Evolutionary conservation across 1,140 invertebrate species (phyloP), one percentile per base, ranked within the genome.

Genomic region (Dreissena polymorpha): DNA sequence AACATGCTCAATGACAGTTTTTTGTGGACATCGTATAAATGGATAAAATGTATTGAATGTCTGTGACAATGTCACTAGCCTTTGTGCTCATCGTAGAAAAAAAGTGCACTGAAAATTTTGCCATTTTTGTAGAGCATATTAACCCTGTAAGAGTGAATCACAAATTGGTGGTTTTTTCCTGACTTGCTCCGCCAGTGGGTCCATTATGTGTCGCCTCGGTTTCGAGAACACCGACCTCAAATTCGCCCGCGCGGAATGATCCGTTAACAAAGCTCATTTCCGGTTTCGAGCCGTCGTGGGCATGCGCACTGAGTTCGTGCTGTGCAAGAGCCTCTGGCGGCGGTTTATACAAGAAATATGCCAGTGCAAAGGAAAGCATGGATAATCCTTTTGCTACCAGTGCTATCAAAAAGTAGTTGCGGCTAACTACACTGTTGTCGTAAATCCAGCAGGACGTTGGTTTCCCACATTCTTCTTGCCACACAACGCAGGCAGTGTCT

Each of bases 361-460:
- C 84, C 16, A 86, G 23, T 13, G 64, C 21, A 14, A 86, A 77
- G 51, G 72, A 86, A 16, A 76, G 27, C 23, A 83, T 82, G 50
- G 84, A 86, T 6, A 77, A 16, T 13, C 27, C 23, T 21, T 80
- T 81, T 6, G 63, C 67, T 18, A 50, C 67, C 50, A 83, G 55
- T 14, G 67, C 68, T n/a, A 83, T 70, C 5, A 86, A 63, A 81
- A 86, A 86, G 69, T 83, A 77, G 74, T 86, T 86, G 39, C 79
- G 57, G 65, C 78, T 77, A 53, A 86, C 64, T 14, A 65, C 68
- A 51, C 50, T 53, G 50, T 72, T 75, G 64, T 92, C 90, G 74
- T 92, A 92, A 2, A 92, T 60, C 91, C 91, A 92, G 72, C 91
- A 92, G 21, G 91, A 91, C 0, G 88, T 86, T 16, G 76, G 87